A percentile compares a stretch with the other conserved stretches of the same genome.
These are phyloP conservation scores for Yasuhikotakia modesta DNA, from an alignment of 2,797 vertebrate genomes.

Conservation along the genomic window DNA sequence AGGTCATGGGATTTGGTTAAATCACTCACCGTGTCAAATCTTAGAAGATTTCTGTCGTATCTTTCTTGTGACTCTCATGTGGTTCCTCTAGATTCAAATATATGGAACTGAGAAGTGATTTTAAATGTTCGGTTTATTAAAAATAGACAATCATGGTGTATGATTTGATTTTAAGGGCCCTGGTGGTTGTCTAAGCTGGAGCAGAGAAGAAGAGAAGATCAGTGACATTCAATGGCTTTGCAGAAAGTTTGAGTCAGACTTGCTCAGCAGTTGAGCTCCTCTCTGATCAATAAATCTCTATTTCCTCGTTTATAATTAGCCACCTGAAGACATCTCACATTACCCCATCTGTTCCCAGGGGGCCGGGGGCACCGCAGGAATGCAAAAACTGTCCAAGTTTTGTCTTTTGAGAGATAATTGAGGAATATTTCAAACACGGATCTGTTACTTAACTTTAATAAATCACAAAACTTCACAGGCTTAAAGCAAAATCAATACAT, in stretches of 20 bases:
- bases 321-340: slow-evolving; percentile 40
- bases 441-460: slow-evolving; percentile 15
- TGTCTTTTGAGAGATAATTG: slow-evolving; percentile 7
- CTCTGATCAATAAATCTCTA: slow-evolving; percentile 49
- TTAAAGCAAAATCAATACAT: neutral
- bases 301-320: slow-evolving; percentile 51
- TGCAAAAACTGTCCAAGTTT: slow-evolving; percentile 16
- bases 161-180: slow-evolving; percentile 18
- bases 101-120: neutral
- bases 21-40: slow-evolving; percentile 22
- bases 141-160: neutral
- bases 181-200: slow-evolving; percentile 5
- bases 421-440: neutral
- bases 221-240: slow-evolving; percentile 44
- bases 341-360: slow-evolving; percentile 28
- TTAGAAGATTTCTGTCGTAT: slow-evolving; percentile 24
- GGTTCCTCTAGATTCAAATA: slow-evolving; percentile 8
- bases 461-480: neutral
- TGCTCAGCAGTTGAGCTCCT: slow-evolving; percentile 50
- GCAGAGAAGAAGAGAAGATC: slow-evolving; percentile 27
- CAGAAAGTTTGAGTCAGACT: slow-evolving; percentile 44
- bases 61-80: slow-evolving; percentile 72
- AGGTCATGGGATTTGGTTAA: slow-evolving; percentile 27
- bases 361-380: slow-evolving; percentile 11
- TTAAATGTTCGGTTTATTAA: neutral